Evolutionary conservation across 2,113 vertebrate genomes (phyloP).

Genomic region (Dissostichus mawsoni): DNA sequence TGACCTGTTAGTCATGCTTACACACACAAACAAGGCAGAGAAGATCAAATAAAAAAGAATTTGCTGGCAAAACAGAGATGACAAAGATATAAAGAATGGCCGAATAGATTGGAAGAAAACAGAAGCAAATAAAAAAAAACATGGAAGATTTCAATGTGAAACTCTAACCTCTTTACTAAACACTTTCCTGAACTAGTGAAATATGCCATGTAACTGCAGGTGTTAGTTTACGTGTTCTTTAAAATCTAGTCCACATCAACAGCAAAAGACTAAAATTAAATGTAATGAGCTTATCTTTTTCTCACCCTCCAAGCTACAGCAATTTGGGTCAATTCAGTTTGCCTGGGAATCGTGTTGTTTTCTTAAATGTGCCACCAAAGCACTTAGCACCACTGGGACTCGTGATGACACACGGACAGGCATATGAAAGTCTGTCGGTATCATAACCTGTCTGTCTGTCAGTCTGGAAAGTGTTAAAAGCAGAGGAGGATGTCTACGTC

Average conservation of each 20-base stretch:
- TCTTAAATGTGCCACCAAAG: slow-evolving; percentile 53
- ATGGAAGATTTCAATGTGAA: neutral
- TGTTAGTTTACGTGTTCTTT: slow-evolving; percentile 22
- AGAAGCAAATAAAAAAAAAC: slow-evolving; percentile 17
- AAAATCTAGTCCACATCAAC: slow-evolving; percentile 49
- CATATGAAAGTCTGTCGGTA: slow-evolving; percentile 15
- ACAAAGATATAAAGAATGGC: slow-evolving; percentile 38
- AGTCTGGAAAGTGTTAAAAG: slow-evolving; percentile 20
- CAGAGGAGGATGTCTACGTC: slow-evolving; percentile 26
- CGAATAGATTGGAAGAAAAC: slow-evolving; percentile 21
- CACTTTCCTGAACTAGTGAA: slow-evolving; percentile 2
- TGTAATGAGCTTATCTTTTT: slow-evolving; percentile 69
- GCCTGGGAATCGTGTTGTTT: slow-evolving; percentile 43
- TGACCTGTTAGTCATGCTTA: slow-evolving; percentile 81
- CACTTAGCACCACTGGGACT: slow-evolving; percentile 31
- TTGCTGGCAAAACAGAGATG: slow-evolving; percentile 46
- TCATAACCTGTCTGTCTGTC: slow-evolving; percentile 49
- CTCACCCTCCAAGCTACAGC: slow-evolving; percentile 57
- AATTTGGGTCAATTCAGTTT: slow-evolving; percentile 63
- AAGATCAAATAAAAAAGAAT: slow-evolving; percentile 50
- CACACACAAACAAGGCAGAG: slow-evolving; percentile 57
- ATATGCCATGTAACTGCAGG: slow-evolving; percentile 4
- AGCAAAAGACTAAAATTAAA: slow-evolving; percentile 59
- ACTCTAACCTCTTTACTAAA: neutral
- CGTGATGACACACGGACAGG: neutral